Evolutionary conservation across 2,888 invertebrate genomes (phyloP).

Genomic region (Ommatoiulus sabulosus): DNA sequence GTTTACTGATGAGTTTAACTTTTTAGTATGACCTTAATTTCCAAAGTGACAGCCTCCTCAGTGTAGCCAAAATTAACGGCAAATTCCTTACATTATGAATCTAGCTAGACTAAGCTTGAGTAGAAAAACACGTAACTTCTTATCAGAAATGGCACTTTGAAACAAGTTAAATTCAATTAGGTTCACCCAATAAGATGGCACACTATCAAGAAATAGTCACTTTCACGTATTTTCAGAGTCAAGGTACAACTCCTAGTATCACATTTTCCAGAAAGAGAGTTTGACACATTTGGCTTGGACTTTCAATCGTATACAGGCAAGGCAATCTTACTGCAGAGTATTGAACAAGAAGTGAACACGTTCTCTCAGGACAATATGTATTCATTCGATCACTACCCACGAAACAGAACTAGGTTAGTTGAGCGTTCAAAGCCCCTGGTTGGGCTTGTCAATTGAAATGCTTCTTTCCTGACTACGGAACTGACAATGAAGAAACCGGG

Average conservation of each 20-base stretch:
- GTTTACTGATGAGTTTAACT: too few species aligned
- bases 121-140: neutral
- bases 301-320: constrained; percentile 25
- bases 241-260: neutral
- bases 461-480: too few species aligned
- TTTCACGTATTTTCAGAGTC: neutral
- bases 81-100: too few species aligned
- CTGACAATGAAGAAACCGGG: too few species aligned
- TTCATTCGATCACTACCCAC: too few species aligned
- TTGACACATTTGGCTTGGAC: neutral
- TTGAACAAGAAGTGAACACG: neutral
- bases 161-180: neutral
- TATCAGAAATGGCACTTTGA: neutral
- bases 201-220: neutral
- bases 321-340: neutral
- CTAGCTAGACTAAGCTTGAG: too few species aligned
- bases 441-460: too few species aligned
- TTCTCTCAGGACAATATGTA: too few species aligned
- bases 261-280: neutral
- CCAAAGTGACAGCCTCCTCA: neutral
- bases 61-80: neutral
- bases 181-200: neutral
- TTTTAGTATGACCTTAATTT: neutral
- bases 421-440: too few species aligned
- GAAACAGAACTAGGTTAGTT: too few species aligned